These are phyloP conservation scores for Oncorhynchus keta DNA, from an alignment of 2,113 vertebrate genomes.

Conservation along the genomic window DNA sequence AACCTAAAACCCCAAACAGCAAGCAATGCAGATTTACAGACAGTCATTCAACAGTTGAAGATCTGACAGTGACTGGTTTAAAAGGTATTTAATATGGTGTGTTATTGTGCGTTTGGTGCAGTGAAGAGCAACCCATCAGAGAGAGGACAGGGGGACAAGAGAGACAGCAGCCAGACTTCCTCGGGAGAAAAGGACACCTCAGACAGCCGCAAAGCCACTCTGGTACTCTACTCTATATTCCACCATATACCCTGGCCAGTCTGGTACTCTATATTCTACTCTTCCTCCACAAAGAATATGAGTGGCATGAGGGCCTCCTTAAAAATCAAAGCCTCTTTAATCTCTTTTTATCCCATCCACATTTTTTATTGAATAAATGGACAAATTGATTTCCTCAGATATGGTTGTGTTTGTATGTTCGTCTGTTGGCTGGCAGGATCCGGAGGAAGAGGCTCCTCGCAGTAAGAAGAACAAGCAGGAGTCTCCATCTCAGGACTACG, in stretches of 20 bases:
- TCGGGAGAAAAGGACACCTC: conserved; percentile 80
- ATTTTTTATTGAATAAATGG: no score
- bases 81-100: neutral
- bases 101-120: conserved; percentile 16
- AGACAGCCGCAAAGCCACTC: conserved; percentile 86
- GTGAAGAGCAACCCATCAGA: conserved; percentile 69
- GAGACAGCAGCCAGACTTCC: conserved; percentile 78
- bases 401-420: neutral
- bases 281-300: no score
- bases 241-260: no score
- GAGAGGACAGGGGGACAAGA: conserved; percentile 81
- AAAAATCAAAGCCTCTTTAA: no score
- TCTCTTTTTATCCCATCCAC: no score
- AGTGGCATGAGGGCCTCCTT: no score
- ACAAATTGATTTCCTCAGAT: no score
- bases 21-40: no score
- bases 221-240: conserved; percentile 72
- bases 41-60: neutral
- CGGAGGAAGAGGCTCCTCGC: conserved; percentile 85
- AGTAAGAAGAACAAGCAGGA: conserved; percentile 95
- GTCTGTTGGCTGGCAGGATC: conserved; percentile 73
- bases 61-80: neutral
- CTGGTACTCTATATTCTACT: no score
- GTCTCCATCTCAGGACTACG: conserved; percentile 85
- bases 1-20: no score